These are phyloP conservation scores for Eublepharis macularius DNA, from an alignment of 2,113 vertebrate species.

Conservation along the genomic window DNA sequence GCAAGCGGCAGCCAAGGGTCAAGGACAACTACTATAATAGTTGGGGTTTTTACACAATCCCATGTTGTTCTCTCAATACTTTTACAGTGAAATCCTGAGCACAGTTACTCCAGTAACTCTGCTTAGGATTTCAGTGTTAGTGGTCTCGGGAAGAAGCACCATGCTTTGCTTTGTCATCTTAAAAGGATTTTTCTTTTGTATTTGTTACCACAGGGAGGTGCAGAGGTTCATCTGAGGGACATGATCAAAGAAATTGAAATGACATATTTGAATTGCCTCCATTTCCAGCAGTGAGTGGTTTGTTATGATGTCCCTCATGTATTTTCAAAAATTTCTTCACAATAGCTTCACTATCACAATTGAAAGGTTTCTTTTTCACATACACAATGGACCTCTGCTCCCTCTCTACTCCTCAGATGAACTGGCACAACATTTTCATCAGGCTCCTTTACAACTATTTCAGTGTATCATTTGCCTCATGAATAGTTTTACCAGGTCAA, in stretches of 20 bases:
- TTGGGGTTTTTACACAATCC: constrained; percentile 22
- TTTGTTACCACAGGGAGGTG: constrained; percentile 36
- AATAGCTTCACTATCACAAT: constrained; percentile 52
- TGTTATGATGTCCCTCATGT: constrained; percentile 46
- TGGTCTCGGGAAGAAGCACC: constrained; percentile 22
- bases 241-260: not conserved
- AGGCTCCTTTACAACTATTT: not conserved
- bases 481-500: too few relatives aligned
- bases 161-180: constrained; percentile 30
- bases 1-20: fast-evolving
- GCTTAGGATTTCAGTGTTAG: too few relatives aligned
- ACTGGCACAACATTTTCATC: constrained; percentile 23
- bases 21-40: not conserved
- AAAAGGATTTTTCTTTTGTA: not conserved
- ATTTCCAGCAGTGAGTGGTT: constrained; percentile 40
- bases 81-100: constrained; percentile 23
- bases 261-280: constrained; percentile 47
- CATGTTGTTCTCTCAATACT: not conserved
- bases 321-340: constrained; percentile 39
- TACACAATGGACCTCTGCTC: not conserved
- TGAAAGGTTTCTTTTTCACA: constrained; percentile 39
- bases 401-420: not conserved
- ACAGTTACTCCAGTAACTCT: too few relatives aligned
- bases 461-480: not conserved
- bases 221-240: constrained; percentile 37